Percentiles rank a stretch among this genome's conserved stretches.
These are phyloP conservation scores for Zeus faber DNA, from an alignment of 2,113 vertebrate species.

Conservation along the genomic window DNA sequence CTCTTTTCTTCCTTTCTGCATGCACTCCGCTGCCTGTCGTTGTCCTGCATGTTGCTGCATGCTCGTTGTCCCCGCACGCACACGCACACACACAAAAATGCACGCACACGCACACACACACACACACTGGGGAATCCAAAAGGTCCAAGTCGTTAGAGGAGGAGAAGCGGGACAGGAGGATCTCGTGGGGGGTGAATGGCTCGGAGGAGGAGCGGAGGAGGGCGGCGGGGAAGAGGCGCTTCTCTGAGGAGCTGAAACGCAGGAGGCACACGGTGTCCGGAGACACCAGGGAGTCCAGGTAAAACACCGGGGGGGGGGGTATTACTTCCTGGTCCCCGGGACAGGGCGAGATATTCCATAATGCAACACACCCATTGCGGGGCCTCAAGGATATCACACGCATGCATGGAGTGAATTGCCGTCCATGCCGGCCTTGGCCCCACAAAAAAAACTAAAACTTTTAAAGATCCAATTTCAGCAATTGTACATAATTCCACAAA, in stretches of 20 bases:
- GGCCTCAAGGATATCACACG: too few species aligned
- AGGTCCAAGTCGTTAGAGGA: conserved; percentile 78
- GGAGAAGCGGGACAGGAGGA: conserved; percentile 73
- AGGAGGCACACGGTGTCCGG: conserved; percentile 72
- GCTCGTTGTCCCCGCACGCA: conserved; percentile 1
- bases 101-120: conserved; percentile 1
- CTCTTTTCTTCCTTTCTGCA: conserved; percentile 37
- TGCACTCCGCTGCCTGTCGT: conserved; percentile 40
- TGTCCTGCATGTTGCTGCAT: conserved; percentile 23
- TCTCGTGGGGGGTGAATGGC: conserved; percentile 66
- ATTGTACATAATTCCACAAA: too few species aligned
- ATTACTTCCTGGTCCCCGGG: too few species aligned
- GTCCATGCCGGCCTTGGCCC: too few species aligned
- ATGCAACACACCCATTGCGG: too few species aligned
- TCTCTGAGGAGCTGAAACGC: conserved; percentile 71
- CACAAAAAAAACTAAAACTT: too few species aligned
- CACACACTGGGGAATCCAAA: conserved; percentile 29
- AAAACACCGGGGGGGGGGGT: conserved; percentile 22
- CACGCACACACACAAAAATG: background rate
- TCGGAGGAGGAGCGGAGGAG: conserved; percentile 59
- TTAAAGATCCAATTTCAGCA: too few species aligned
- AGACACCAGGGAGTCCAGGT: conserved; percentile 70
- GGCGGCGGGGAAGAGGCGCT: conserved; percentile 55
- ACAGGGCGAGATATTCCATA: too few species aligned
- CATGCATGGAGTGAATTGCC: too few species aligned